Evolutionary conservation across 2,888 invertebrate species (phyloP).

Genomic region (Dasypogon diadema): DNA sequence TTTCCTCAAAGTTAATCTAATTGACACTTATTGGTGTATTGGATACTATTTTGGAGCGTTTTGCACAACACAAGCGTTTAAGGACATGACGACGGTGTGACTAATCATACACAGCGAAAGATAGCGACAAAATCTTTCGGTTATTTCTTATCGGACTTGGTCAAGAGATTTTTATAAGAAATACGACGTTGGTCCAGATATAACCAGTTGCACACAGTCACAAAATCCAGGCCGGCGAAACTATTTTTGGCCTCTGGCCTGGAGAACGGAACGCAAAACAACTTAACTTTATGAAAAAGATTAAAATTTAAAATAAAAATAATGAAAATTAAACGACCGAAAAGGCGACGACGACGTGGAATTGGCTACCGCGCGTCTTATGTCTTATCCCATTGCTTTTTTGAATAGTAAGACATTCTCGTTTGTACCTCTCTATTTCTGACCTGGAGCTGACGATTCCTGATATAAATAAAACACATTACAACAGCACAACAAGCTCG

Average conservation of each 20-base stretch:
- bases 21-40: constrained; percentile 15
- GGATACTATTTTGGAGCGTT: constrained; percentile 34
- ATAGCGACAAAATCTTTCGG: constrained; percentile 36
- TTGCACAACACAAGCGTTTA: constrained; percentile 29
- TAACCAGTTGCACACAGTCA: constrained; percentile 47
- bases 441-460: constrained; percentile 62
- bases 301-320: constrained; percentile 50
- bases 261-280: constrained; percentile 52
- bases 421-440: constrained; percentile 61
- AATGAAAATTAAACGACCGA: constrained; percentile 24
- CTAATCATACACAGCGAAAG: constrained; percentile 30
- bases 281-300: constrained; percentile 41
- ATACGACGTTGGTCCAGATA: constrained; percentile 48
- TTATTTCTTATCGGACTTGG: constrained; percentile 37
- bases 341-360: constrained; percentile 50
- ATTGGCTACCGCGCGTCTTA: constrained; percentile 54
- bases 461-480: constrained; percentile 61
- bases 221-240: constrained; percentile 56
- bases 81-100: constrained; percentile 41
- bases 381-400: constrained; percentile 54
- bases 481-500: constrained; percentile 58
- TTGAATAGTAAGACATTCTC: constrained; percentile 54
- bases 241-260: constrained; percentile 57
- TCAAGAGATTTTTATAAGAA: constrained; percentile 45
- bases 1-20: neutral